Evolutionary conservation across 2,888 invertebrate species (phyloP).

Genomic region (Eilema depressum): DNA sequence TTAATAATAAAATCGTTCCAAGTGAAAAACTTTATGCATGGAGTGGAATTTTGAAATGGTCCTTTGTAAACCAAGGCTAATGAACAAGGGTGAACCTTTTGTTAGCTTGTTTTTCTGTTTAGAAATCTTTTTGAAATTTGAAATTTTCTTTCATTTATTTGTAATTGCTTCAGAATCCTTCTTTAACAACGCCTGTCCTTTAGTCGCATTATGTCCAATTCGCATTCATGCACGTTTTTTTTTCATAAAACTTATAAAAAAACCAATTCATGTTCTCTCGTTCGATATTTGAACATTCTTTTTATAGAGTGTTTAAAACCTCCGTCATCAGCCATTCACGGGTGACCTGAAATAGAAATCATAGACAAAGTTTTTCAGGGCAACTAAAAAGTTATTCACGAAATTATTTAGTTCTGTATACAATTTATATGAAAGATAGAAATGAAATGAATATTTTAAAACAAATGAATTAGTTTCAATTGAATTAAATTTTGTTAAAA

Average conservation of each 20-base stretch:
- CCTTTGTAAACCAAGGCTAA: constrained; percentile 18
- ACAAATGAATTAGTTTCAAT: background rate
- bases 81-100: background rate
- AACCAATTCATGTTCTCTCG: background rate
- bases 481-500: background rate
- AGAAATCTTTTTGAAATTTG: background rate
- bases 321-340: background rate
- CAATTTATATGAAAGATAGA: background rate
- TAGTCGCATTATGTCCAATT: no score
- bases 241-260: background rate
- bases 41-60: constrained; percentile 9
- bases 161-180: background rate
- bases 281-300: background rate
- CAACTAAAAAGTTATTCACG: background rate
- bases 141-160: background rate
- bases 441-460: background rate
- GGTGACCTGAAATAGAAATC: background rate
- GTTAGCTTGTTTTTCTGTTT: background rate
- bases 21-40: constrained; percentile 21
- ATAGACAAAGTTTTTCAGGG: background rate
- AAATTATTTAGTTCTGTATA: constrained; percentile 5
- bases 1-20: constrained; percentile 29
- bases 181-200: no score
- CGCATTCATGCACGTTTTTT: no score
- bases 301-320: background rate